phyloP scores from a whole-genome alignment of 2,888 invertebrate genomes.

The Dicranocentrus wangi region DNA sequence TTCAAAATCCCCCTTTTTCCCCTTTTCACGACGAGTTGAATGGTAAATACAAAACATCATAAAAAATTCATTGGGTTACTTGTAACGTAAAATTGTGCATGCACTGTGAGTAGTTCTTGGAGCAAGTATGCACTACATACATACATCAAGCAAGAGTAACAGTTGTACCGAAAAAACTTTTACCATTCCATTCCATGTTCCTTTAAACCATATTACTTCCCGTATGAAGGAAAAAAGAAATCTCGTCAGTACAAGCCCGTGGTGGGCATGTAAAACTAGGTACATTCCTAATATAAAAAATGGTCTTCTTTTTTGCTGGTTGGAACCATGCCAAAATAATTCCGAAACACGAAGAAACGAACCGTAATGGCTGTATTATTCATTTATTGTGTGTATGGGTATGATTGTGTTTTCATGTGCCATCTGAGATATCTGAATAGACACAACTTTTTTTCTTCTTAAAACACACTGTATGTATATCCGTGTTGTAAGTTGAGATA shows the following conservation, averaged over 20 bases:
- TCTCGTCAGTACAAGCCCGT: not conserved
- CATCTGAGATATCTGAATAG: not conserved
- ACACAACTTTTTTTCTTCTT: not conserved
- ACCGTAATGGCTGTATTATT: slow-evolving; percentile 52
- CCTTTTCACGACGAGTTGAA: not conserved
- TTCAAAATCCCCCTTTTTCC: not conserved
- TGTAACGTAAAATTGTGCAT: no score
- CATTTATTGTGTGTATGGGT: slow-evolving; percentile 3
- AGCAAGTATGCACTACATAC: no score
- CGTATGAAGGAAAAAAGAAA: slow-evolving; percentile 23
- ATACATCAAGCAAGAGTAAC: no score
- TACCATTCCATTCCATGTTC: slow-evolving; percentile 28
- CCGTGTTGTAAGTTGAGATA: slow-evolving; percentile 9
- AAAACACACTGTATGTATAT: not conserved
- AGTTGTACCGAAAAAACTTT: slow-evolving; percentile 16
- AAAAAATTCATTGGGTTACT: slow-evolving; percentile 17
- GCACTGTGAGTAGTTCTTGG: no score
- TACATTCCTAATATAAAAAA: not conserved
- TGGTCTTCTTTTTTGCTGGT: slow-evolving; percentile 3
- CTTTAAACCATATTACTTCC: slow-evolving; percentile 3
- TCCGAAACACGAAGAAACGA: slow-evolving; percentile 30
- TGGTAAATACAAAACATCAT: slow-evolving; percentile 12
- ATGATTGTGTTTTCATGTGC: not conserved
- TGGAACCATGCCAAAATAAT: slow-evolving; percentile 47
- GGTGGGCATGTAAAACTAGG: not conserved